Conservation (phyloP, 2,113 vertebrate genomes). For the Ardeotis arabs region DNA sequence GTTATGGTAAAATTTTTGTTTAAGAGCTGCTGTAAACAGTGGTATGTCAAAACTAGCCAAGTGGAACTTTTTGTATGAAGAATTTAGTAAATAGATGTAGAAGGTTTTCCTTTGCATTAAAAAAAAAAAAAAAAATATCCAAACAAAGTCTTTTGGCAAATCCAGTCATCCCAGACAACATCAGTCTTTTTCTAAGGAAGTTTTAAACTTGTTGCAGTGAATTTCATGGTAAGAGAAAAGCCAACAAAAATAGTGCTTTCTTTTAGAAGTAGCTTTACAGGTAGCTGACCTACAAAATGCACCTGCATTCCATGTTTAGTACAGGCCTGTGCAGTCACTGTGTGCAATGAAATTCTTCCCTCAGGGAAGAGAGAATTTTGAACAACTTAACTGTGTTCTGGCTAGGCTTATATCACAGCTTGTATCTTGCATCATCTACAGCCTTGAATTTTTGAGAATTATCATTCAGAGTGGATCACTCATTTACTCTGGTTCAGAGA, state of each 20-base stretch:
- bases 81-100: not conserved
- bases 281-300: constrained; percentile 7
- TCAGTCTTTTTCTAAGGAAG: not conserved
- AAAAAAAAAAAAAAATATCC: not conserved
- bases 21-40: not conserved
- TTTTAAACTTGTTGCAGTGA: not conserved
- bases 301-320: constrained; percentile 9
- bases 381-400: constrained; percentile 2
- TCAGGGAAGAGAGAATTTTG: not conserved
- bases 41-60: not conserved
- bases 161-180: not conserved
- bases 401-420: not conserved
- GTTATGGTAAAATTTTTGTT: not conserved
- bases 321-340: constrained; percentile 10
- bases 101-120: not conserved
- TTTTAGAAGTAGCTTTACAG: not conserved
- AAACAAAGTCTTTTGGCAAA: not conserved
- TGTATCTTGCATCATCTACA: not conserved
- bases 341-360: constrained; percentile 28
- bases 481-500: not conserved
- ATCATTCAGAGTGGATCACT: not conserved
- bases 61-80: not conserved
- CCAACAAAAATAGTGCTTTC: not conserved
- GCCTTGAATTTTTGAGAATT: not conserved
- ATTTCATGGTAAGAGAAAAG: not conserved